Conservation (phyloP, 1,140 invertebrate species). For the Centruroides vittatus region DNA sequence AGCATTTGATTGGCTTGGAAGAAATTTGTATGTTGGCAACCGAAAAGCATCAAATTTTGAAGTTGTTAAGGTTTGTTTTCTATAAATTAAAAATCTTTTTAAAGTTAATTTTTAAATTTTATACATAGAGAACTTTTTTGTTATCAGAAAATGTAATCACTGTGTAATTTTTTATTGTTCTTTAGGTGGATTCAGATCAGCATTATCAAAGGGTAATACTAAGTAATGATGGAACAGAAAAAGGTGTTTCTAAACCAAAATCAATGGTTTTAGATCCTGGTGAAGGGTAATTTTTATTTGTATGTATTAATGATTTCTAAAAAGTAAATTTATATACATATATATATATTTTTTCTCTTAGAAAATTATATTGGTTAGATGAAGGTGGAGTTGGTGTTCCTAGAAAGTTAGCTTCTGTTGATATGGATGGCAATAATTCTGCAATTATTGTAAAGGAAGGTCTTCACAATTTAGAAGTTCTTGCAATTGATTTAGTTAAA, state of each 20-base stretch:
- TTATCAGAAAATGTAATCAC: too few species aligned
- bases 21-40: constrained; percentile 90
- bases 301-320: too few species aligned
- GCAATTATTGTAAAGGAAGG: constrained; percentile 43
- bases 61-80: constrained; percentile 46
- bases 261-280: constrained; percentile 78
- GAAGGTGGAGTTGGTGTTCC: constrained; percentile 81
- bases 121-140: too few species aligned
- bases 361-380: constrained; percentile 89
- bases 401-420: constrained; percentile 75
- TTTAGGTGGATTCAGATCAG: constrained; percentile 55
- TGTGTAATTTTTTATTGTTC: not conserved
- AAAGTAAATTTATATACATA: too few species aligned
- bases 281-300: constrained; percentile 49
- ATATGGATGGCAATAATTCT: constrained; percentile 77
- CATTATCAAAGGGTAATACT: constrained; percentile 66
- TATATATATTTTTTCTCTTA: constrained; percentile 25
- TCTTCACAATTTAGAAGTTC: constrained; percentile 56
- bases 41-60: constrained; percentile 82
- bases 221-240: constrained; percentile 72
- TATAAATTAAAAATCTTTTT: not conserved
- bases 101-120: too few species aligned
- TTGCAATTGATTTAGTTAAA: constrained; percentile 69
- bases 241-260: constrained; percentile 73
- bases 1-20: constrained; percentile 90